phyloP scores from a whole-genome alignment of 2,797 vertebrate genomes.

The Sorex maritimensis region DNA sequence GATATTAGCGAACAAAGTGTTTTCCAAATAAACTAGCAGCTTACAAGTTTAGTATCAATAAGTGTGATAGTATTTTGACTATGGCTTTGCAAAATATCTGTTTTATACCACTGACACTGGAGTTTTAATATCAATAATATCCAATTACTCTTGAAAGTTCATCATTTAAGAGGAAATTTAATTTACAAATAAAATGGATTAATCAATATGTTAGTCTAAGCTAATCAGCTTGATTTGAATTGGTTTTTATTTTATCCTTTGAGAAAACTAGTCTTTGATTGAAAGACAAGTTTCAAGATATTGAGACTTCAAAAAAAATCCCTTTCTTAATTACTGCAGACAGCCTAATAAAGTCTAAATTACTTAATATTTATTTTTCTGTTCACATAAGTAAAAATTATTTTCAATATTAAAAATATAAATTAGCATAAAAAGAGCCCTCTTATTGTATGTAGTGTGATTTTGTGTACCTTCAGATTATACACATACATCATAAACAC shows the following conservation, averaged over 20 bases:
- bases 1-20: neutral
- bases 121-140: neutral
- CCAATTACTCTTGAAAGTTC: slow-evolving; percentile 24
- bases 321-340: slow-evolving; percentile 60
- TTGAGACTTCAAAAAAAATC: neutral
- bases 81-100: neutral
- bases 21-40: slow-evolving; percentile 14
- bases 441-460: neutral
- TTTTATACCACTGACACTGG: neutral
- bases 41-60: slow-evolving; percentile 39
- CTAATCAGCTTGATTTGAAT: slow-evolving; percentile 84
- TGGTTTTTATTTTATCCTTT: slow-evolving; percentile 68
- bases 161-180: slow-evolving; percentile 72
- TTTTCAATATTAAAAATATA: slow-evolving; percentile 23
- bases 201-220: slow-evolving; percentile 81
- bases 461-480: neutral
- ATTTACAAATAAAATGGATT: slow-evolving; percentile 81
- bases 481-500: neutral
- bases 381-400: slow-evolving; percentile 35
- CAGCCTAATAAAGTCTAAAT: slow-evolving; percentile 2
- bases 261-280: slow-evolving; percentile 10
- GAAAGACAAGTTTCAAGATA: slow-evolving; percentile 37
- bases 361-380: slow-evolving; percentile 10
- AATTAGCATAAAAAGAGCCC: neutral
- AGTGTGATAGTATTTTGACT: slow-evolving; percentile 18